Percentiles rank a stretch among this genome's conserved stretches.
phyloP scores from a whole-genome alignment of 2,888 invertebrate species.

The Elmis aenea region DNA sequence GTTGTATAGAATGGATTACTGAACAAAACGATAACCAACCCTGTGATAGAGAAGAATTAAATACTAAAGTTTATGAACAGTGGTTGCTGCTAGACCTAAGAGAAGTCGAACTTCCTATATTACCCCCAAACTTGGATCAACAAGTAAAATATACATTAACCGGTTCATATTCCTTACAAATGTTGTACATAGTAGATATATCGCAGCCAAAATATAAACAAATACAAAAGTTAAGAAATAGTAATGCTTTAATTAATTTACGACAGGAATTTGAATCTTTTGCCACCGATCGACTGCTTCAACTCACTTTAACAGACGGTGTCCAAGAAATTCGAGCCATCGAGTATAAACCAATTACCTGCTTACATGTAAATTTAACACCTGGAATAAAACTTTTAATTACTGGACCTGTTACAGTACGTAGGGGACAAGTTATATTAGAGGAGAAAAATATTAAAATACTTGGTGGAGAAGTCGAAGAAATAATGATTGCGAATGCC shows the following conservation, averaged over 20 bases:
- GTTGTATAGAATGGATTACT: conserved; percentile 53
- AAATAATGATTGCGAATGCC: conserved; percentile 53
- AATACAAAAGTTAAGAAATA: conserved; percentile 47
- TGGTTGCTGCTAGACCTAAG: conserved; percentile 63
- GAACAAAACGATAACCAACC: conserved; percentile 43
- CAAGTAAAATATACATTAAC: conserved; percentile 48
- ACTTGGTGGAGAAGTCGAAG: conserved; percentile 70
- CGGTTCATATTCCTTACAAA: conserved; percentile 59
- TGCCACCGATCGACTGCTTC: conserved; percentile 62
- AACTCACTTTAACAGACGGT: conserved; percentile 71
- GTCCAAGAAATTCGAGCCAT: conserved; percentile 63
- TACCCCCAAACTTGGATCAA: conserved; percentile 54
- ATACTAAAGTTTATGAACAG: conserved; percentile 57
- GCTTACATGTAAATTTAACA: conserved; percentile 52
- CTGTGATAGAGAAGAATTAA: conserved; percentile 49
- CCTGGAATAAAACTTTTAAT: conserved; percentile 62
- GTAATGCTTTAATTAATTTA: conserved; percentile 50
- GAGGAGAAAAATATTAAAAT: conserved; percentile 56
- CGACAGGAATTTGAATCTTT: conserved; percentile 55
- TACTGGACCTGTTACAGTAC: conserved; percentile 65
- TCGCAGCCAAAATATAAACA: conserved; percentile 49
- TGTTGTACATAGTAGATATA: conserved; percentile 57
- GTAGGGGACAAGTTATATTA: conserved; percentile 64
- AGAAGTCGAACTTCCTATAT: conserved; percentile 57
- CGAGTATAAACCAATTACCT: conserved; percentile 61